Evolutionary conservation across 2,113 vertebrate species (phyloP).

Genomic region (Gymnobelideus leadbeateri): DNA sequence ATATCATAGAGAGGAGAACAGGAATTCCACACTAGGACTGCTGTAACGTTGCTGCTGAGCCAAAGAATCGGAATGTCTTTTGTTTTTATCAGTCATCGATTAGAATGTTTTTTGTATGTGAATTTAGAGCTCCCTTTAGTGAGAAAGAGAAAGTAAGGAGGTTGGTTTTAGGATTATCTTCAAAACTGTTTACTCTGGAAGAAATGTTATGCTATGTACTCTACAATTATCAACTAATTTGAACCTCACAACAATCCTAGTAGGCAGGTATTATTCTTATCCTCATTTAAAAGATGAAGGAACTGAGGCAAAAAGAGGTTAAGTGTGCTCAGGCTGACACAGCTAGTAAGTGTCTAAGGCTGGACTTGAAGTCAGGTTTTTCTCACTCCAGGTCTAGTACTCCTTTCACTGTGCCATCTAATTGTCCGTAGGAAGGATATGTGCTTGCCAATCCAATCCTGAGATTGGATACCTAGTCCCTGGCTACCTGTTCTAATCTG

Average conservation of each 20-base stretch:
- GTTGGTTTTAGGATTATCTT: too few relatives aligned
- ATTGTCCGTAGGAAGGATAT: too few relatives aligned
- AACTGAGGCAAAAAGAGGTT: not conserved
- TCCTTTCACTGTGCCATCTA: too few relatives aligned
- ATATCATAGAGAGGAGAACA: not conserved
- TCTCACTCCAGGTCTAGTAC: too few relatives aligned
- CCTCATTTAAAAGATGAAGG: not conserved
- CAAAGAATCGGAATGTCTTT: not conserved
- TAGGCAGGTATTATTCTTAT: not conserved
- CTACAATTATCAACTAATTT: too few relatives aligned
- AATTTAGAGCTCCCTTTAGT: not conserved
- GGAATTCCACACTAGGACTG: not conserved
- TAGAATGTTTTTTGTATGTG: not conserved
- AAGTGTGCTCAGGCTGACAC: not conserved
- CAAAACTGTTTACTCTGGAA: too few relatives aligned
- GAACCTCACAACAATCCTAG: too few relatives aligned
- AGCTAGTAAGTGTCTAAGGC: not conserved
- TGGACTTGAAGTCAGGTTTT: not conserved
- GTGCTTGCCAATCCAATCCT: too few relatives aligned
- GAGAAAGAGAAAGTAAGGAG: not conserved
- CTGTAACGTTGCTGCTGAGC: not conserved
- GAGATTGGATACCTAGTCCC: too few relatives aligned
- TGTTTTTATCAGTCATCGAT: not conserved
- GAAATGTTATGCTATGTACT: too few relatives aligned
- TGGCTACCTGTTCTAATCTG: too few relatives aligned